These are phyloP conservation scores for Liasis olivaceus DNA, from an alignment of 2,797 vertebrate genomes.

Conservation along the genomic window DNA sequence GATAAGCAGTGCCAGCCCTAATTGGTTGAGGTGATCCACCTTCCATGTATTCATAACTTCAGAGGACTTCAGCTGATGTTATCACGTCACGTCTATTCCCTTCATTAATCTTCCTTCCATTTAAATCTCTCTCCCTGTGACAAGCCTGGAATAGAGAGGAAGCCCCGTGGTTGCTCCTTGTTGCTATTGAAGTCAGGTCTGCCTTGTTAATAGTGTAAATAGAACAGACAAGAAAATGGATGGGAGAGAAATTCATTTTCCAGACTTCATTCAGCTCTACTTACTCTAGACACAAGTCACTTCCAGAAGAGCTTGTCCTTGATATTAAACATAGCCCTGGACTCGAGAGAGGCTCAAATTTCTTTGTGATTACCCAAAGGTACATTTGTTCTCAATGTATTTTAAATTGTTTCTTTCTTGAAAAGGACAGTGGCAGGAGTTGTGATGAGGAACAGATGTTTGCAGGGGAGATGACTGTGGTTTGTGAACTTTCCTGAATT, in stretches of 20 bases:
- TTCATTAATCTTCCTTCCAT: constrained; percentile 45
- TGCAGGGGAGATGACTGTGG: constrained; percentile 22
- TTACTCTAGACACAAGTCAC: constrained; percentile 42
- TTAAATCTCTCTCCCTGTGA: constrained; percentile 34
- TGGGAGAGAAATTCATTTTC: constrained; percentile 46
- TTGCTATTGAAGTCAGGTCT: constrained; percentile 41
- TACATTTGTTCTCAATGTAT: background rate
- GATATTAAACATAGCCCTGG: constrained; percentile 60
- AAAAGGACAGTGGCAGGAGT: constrained; percentile 51
- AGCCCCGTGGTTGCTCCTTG: constrained; percentile 5
- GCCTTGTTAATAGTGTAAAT: constrained; percentile 62
- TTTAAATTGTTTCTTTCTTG: background rate
- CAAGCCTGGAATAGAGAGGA: constrained; percentile 32
- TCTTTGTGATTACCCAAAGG: constrained; percentile 49
- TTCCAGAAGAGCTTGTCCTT: constrained; percentile 61
- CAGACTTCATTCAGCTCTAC: constrained; percentile 53
- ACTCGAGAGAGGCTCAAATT: constrained; percentile 45
- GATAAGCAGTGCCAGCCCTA: constrained; percentile 46
- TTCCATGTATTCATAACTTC: constrained; percentile 33
- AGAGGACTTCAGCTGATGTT: constrained; percentile 38
- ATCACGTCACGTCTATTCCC: constrained; percentile 28
- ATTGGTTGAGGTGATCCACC: constrained; percentile 29
- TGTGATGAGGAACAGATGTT: constrained; percentile 55
- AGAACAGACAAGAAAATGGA: constrained; percentile 1
- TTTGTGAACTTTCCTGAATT: constrained; percentile 66